Conservation (phyloP, 2,797 vertebrate genomes). For the Brotogeris chrysoptera region DNA sequence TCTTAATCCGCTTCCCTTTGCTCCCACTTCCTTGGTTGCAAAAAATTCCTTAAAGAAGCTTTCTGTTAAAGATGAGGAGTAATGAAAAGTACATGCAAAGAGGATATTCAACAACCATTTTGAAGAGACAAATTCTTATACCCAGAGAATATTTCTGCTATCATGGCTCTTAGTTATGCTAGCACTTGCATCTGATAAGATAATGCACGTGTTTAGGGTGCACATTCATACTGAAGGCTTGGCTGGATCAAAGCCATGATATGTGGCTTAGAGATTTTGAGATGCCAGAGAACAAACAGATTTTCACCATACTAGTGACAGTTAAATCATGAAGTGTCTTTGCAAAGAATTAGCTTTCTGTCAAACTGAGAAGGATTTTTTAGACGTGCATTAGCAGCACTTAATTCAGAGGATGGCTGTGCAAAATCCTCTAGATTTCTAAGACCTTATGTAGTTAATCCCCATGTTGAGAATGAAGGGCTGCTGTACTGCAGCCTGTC, state of each 20-base stretch:
- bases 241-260: not conserved
- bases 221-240: not conserved
- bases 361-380: slow-evolving; percentile 32
- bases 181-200: not conserved
- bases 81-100: not conserved
- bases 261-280: slow-evolving; percentile 9
- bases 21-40: not conserved
- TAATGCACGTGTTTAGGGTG: not conserved
- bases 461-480: not conserved
- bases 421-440: slow-evolving; percentile 15
- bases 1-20: not conserved
- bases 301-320: slow-evolving; percentile 9
- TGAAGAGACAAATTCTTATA: not conserved
- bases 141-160: not conserved
- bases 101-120: not conserved
- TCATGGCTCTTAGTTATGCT: not conserved
- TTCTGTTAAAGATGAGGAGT: not conserved
- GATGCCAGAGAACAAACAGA: slow-evolving; percentile 17
- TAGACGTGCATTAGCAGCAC: not conserved
- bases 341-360: slow-evolving; percentile 40
- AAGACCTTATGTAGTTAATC: not conserved
- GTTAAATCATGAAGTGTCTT: slow-evolving; percentile 32
- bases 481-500: not conserved
- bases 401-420: not conserved
- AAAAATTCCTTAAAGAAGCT: not conserved